These are phyloP conservation scores for Sarcoramphus papa DNA, from an alignment of 2,797 vertebrate genomes.

Conservation along the genomic window DNA sequence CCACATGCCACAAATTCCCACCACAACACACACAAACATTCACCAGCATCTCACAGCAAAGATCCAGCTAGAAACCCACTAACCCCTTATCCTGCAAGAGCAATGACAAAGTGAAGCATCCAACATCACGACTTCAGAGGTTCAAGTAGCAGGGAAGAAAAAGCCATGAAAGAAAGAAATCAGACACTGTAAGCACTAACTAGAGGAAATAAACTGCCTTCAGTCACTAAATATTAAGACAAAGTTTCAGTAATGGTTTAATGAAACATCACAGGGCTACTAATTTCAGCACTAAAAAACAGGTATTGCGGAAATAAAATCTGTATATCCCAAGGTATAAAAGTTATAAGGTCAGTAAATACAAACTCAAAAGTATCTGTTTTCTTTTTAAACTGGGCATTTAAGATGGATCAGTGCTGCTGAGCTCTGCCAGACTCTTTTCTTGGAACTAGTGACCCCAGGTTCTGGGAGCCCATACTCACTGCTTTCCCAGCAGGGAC, in stretches of 20 bases:
- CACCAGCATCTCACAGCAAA: not conserved
- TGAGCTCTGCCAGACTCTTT: slow-evolving; percentile 17
- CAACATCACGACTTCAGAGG: not conserved
- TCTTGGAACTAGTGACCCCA: not conserved
- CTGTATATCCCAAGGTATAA: not conserved
- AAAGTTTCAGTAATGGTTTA: not conserved
- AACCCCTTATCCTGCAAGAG: not conserved
- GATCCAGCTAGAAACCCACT: not conserved
- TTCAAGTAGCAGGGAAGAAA: not conserved
- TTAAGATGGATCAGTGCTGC: not conserved
- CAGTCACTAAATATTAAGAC: not conserved
- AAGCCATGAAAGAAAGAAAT: not conserved
- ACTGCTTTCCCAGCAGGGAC: not conserved
- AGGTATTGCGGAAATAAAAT: not conserved
- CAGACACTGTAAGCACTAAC: not conserved
- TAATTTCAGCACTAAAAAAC: not conserved
- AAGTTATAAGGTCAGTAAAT: not conserved
- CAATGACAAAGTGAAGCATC: not conserved
- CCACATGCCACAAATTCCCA: not conserved
- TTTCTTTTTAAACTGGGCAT: slow-evolving; percentile 3
- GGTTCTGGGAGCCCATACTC: slow-evolving; percentile 8
- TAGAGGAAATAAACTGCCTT: not conserved
- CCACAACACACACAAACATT: not conserved
- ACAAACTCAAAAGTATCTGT: not conserved
- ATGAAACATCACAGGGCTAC: not conserved